phyloP scores from a whole-genome alignment of 2,888 invertebrate genomes.

The Leptopilina drosophilae region DNA sequence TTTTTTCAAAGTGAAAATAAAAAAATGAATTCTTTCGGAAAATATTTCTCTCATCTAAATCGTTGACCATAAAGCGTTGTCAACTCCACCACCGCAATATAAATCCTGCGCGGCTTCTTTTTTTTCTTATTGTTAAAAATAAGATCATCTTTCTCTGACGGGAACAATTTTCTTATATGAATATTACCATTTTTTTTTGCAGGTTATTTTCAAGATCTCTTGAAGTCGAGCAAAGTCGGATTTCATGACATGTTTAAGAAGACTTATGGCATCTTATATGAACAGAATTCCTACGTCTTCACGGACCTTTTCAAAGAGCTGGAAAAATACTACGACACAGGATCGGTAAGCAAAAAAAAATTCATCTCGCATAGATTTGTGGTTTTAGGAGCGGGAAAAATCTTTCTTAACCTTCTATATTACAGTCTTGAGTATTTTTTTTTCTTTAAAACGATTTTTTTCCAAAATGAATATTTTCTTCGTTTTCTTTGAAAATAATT shows the following conservation, averaged over 20 bases:
- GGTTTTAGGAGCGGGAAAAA: background rate
- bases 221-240: constrained; percentile 89
- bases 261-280: constrained; percentile 96
- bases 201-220: constrained; percentile 93
- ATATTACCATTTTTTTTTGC: constrained; percentile 72
- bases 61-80: too few relatives aligned
- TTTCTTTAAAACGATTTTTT: too few relatives aligned
- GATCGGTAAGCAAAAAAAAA: constrained; percentile 75
- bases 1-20: too few relatives aligned
- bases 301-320: constrained; percentile 93
- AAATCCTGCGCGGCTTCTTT: too few relatives aligned
- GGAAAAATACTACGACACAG: constrained; percentile 92
- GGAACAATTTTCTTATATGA: constrained; percentile 43
- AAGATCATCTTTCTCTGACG: background rate
- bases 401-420: too few relatives aligned
- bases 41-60: too few relatives aligned
- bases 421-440: too few relatives aligned
- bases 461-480: too few relatives aligned
- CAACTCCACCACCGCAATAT: too few relatives aligned
- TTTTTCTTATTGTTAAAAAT: background rate
- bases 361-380: background rate
- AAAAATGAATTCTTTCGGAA: too few relatives aligned
- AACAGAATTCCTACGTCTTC: constrained; percentile 95
- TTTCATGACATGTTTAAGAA: constrained; percentile 97
- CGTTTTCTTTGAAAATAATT: too few relatives aligned